phyloP scores from a whole-genome alignment of 2,888 invertebrate genomes.

The Ferrisia virgata region DNA sequence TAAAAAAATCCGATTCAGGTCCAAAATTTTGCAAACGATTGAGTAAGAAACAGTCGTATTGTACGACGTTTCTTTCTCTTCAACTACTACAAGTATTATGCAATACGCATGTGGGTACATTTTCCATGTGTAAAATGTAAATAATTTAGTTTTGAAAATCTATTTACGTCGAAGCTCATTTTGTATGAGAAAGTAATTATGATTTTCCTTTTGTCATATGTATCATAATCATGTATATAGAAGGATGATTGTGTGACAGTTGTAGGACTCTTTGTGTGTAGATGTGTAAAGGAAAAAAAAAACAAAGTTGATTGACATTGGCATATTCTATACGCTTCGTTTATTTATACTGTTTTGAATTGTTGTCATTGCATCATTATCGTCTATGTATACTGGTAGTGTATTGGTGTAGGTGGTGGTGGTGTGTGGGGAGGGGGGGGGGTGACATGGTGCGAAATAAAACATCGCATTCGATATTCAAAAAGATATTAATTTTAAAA shows the following conservation, averaged over 20 bases:
- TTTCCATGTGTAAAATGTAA: neutral
- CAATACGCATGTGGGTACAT: neutral
- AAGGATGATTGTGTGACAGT: neutral
- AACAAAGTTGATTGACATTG: slow-evolving; percentile 2
- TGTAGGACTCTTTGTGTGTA: neutral
- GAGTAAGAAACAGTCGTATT: too few relatives aligned
- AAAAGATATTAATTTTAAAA: neutral
- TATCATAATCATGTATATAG: neutral
- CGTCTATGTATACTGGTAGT: neutral
- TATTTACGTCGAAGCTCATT: neutral
- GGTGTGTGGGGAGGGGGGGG: too few relatives aligned
- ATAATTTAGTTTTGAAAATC: neutral
- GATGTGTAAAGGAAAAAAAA: neutral
- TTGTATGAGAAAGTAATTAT: neutral
- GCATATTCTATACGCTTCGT: neutral
- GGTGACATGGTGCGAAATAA: neutral
- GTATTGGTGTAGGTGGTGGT: neutral
- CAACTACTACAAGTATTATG: too few relatives aligned
- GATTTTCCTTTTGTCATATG: neutral
- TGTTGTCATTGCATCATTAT: neutral
- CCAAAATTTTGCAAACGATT: too few relatives aligned
- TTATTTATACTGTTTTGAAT: neutral
- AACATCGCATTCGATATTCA: neutral
- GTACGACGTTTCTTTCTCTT: too few relatives aligned
- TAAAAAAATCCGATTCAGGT: too few relatives aligned